Evolutionary conservation across 2,888 invertebrate species (phyloP).

Genomic region (Drosophila mimica): DNA sequence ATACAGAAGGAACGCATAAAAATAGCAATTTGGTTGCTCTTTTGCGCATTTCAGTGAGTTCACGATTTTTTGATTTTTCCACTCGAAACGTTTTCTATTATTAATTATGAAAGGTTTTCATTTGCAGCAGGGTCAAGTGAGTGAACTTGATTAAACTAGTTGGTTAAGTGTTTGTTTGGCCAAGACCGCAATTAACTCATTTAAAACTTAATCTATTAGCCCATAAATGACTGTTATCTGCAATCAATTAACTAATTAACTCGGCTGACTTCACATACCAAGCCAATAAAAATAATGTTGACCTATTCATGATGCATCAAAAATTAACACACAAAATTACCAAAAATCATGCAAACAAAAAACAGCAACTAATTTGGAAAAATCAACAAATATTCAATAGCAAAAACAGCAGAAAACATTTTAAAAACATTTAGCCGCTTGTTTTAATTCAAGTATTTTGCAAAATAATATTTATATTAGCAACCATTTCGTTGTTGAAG

Average conservation of each 20-base stretch:
- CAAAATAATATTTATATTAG: slow-evolving; percentile 35
- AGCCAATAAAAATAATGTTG: slow-evolving; percentile 23
- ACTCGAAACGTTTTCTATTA: slow-evolving; percentile 61
- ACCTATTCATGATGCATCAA: slow-evolving; percentile 43
- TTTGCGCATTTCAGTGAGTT: slow-evolving; percentile 58
- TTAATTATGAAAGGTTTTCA: slow-evolving; percentile 59
- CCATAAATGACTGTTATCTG: slow-evolving; percentile 25
- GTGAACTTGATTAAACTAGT: slow-evolving; percentile 17
- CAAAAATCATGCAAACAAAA: slow-evolving; percentile 15
- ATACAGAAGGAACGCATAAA: slow-evolving; percentile 42
- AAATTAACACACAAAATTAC: slow-evolving; percentile 21
- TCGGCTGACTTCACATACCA: slow-evolving; percentile 22
- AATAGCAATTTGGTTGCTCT: slow-evolving; percentile 60
- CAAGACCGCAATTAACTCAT: slow-evolving; percentile 33
- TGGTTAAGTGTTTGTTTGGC: slow-evolving; percentile 7
- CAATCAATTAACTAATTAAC: slow-evolving; percentile 32
- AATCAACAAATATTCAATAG: slow-evolving; percentile 58
- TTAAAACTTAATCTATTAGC: slow-evolving; percentile 31
- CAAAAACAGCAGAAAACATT: slow-evolving; percentile 35
- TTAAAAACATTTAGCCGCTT: slow-evolving; percentile 23
- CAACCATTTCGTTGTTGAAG: slow-evolving; percentile 55
- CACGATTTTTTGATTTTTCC: slow-evolving; percentile 74
- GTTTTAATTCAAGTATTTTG: slow-evolving; percentile 36
- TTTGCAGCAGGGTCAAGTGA: slow-evolving; percentile 20
- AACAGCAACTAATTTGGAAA: slow-evolving; percentile 21